Percentiles rank a stretch among this genome's conserved stretches.
Conservation (phyloP, 1,140 invertebrate species). For the Pararge aegeria region DNA sequence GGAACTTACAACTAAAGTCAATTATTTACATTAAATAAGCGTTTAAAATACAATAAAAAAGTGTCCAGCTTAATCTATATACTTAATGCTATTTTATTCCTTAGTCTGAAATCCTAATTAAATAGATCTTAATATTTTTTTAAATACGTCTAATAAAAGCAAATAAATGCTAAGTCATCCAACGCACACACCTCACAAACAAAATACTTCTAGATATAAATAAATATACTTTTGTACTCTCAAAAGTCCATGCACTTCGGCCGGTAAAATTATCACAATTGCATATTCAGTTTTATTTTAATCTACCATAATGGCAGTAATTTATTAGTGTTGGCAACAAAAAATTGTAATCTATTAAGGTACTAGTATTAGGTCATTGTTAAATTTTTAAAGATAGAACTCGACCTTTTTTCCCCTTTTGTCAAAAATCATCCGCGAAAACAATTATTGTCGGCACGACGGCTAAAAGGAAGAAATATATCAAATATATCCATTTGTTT, state of each 20-base stretch:
- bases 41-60: constrained; percentile 33
- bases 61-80: constrained; percentile 2
- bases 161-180: constrained; percentile 33
- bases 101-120: not conserved
- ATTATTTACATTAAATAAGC: constrained; percentile 41
- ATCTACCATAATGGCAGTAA: constrained; percentile 40
- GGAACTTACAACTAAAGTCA: constrained; percentile 33
- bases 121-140: not conserved
- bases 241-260: constrained; percentile 46
- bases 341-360: no score
- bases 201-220: constrained; percentile 39
- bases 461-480: no score
- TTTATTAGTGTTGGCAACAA: constrained; percentile 33
- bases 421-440: no score
- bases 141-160: constrained; percentile 30
- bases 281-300: constrained; percentile 30
- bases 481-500: no score
- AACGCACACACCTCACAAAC: constrained; percentile 23
- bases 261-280: constrained; percentile 56
- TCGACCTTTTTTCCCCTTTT: no score
- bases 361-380: no score
- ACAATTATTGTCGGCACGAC: no score
- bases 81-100: no score
- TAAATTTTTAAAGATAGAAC: no score
- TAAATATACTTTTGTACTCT: constrained; percentile 69